These are phyloP conservation scores for Mactromeris polynyma DNA, from an alignment of 2,888 invertebrate species.

Conservation along the genomic window DNA sequence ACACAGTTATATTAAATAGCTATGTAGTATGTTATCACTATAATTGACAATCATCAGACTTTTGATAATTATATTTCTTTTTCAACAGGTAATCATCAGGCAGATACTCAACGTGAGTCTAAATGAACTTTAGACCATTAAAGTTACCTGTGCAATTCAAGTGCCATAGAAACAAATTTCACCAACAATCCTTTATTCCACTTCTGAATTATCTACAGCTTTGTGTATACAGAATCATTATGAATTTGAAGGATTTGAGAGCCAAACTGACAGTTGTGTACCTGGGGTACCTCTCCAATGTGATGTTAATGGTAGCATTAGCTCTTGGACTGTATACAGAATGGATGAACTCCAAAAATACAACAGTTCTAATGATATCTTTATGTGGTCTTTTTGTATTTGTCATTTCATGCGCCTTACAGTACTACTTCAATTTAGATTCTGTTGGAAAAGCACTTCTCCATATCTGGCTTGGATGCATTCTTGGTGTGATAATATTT, in stretches of 20 bases:
- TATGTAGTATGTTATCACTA: too few species aligned
- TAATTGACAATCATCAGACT: background rate
- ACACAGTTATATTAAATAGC: too few species aligned
- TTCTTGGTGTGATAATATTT: conserved; percentile 84
- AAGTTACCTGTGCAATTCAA: background rate
- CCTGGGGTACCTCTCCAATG: conserved; percentile 80
- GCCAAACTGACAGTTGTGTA: conserved; percentile 66
- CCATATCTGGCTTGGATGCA: conserved; percentile 85
- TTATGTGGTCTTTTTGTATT: conserved; percentile 83
- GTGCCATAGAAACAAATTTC: background rate
- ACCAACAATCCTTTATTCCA: background rate
- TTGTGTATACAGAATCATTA: conserved; percentile 42
- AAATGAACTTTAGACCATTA: background rate
- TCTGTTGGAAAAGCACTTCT: conserved; percentile 79
- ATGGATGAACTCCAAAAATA: conserved; percentile 80
- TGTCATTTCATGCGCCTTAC: conserved; percentile 81
- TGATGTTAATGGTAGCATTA: conserved; percentile 82
- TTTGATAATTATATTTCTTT: background rate
- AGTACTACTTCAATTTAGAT: conserved; percentile 83
- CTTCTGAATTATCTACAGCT: background rate
- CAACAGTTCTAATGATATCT: conserved; percentile 79
- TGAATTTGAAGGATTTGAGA: conserved; percentile 66
- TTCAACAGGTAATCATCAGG: background rate
- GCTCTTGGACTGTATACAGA: conserved; percentile 84
- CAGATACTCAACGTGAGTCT: background rate